Conservation (phyloP, 2,797 vertebrate species). For the Scyliorhinus canicula region DNA sequence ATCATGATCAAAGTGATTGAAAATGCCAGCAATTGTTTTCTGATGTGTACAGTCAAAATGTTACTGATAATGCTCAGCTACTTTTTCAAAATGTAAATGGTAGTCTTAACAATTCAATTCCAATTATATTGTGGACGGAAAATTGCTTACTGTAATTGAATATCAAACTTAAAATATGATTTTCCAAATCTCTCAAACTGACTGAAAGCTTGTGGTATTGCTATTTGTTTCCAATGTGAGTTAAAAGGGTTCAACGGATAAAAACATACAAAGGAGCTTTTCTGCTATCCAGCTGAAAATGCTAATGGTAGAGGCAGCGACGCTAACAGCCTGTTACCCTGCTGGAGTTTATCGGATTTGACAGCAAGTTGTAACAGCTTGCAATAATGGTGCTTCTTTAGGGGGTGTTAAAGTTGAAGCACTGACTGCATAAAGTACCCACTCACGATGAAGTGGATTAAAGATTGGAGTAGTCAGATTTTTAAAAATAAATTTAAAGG, state of each 20-base stretch:
- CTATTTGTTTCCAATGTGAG: neutral
- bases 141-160: neutral
- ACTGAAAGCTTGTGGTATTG: neutral
- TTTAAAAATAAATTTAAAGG: no score
- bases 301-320: neutral
- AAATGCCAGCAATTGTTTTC: neutral
- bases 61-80: neutral
- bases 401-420: slow-evolving; percentile 13
- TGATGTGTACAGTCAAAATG: neutral
- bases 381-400: slow-evolving; percentile 1
- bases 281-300: slow-evolving; percentile 15
- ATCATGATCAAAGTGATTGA: neutral
- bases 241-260: slow-evolving; percentile 10
- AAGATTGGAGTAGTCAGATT: no score
- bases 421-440: neutral
- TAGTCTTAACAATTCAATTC: neutral
- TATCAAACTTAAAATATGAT: neutral
- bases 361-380: slow-evolving; percentile 21
- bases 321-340: neutral
- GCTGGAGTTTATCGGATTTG: slow-evolving; percentile 15
- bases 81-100: neutral
- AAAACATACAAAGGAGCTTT: neutral
- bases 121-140: neutral
- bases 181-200: neutral
- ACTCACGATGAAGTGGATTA: neutral